These are phyloP conservation scores for Phenacoccus solenopsis DNA, from an alignment of 1,140 invertebrate genomes.

Conservation along the genomic window DNA sequence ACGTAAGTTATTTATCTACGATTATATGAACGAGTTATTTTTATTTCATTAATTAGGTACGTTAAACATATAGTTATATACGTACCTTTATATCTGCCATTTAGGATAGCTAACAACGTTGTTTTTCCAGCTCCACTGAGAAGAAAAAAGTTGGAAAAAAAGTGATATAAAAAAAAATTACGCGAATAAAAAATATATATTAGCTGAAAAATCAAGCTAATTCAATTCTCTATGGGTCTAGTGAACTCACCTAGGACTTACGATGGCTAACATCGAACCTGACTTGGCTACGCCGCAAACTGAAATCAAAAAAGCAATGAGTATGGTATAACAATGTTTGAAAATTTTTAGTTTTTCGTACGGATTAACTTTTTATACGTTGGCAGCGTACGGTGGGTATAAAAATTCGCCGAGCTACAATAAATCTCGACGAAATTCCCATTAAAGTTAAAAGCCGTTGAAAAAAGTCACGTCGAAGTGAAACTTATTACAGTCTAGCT, in stretches of 20 bases:
- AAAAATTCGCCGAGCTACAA: neutral
- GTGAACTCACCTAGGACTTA: neutral
- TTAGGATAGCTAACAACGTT: slow-evolving; percentile 51
- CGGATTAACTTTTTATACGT: too few species aligned
- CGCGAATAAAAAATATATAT: too few species aligned
- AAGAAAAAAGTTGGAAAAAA: slow-evolving; percentile 21
- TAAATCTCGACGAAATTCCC: neutral
- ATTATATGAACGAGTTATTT: too few species aligned
- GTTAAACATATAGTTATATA: too few species aligned
- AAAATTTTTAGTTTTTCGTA: neutral
- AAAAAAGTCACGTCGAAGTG: neutral
- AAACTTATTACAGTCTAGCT: neutral
- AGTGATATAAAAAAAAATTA: too few species aligned
- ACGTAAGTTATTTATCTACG: too few species aligned
- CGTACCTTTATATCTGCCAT: slow-evolving; percentile 44
- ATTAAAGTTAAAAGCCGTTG: neutral
- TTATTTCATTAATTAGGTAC: too few species aligned
- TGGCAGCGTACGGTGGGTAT: too few species aligned
- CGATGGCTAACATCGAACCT: neutral
- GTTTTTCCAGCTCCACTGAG: slow-evolving; percentile 57
- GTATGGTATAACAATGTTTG: too few species aligned
- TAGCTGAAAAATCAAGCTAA: too few species aligned
- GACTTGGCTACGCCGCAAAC: neutral
- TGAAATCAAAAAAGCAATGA: neutral
- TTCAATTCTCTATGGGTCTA: too few species aligned